Conservation (phyloP, 2,888 invertebrate species). For the Agrochola lota region DNA sequence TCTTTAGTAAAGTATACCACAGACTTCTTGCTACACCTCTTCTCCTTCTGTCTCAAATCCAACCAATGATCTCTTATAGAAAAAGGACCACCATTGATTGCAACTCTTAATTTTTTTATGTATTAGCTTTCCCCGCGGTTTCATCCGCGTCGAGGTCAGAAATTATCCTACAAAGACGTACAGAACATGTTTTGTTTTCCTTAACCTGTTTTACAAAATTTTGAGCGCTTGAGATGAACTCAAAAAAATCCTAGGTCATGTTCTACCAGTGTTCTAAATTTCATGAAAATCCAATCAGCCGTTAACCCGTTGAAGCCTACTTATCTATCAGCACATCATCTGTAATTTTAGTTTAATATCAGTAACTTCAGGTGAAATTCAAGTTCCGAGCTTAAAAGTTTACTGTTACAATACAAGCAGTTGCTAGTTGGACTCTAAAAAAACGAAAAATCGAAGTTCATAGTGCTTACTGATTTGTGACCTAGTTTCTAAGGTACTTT, state of each 20-base stretch:
- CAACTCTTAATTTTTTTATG: neutral
- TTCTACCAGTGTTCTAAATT: neutral
- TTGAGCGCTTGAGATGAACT: neutral
- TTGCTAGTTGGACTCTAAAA: neutral
- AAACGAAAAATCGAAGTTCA: too few species aligned
- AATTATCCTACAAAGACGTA: neutral
- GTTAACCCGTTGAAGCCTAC: too few species aligned
- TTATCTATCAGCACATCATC: too few species aligned
- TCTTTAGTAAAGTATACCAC: neutral
- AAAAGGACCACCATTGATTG: neutral
- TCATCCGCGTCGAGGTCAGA: neutral
- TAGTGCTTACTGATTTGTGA: neutral
- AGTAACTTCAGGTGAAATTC: neutral
- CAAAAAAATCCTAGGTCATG: neutral
- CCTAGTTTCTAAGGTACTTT: neutral
- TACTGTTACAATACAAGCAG: neutral
- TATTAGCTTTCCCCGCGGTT: too few species aligned
- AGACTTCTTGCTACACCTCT: neutral
- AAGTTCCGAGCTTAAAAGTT: neutral
- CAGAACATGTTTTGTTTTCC: neutral
- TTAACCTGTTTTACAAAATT: neutral
- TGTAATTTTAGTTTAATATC: too few species aligned
- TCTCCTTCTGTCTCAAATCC: neutral
- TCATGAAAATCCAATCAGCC: too few species aligned
- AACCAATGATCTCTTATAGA: neutral